Percentiles rank a stretch among this genome's conserved stretches.
These are phyloP conservation scores for Antennarius striatus DNA, from an alignment of 2,113 vertebrate species.

Conservation along the genomic window DNA sequence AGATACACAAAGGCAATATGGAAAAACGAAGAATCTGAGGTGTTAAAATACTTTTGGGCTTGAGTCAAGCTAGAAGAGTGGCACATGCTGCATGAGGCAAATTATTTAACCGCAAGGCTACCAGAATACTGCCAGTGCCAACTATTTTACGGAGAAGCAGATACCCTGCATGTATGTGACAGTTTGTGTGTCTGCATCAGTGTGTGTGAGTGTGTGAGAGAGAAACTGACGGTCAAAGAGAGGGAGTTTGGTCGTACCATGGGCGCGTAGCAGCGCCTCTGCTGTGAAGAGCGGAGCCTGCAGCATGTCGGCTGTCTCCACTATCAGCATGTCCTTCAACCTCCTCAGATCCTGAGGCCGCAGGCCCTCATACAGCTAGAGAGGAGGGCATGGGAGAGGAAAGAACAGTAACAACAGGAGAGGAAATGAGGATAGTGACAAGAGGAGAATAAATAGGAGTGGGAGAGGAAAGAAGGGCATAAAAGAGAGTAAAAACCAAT, in stretches of 20 bases:
- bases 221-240: no score
- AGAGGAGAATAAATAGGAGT: neutral
- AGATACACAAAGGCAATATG: neutral
- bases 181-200: conserved; percentile 13
- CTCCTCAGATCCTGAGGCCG: conserved; percentile 91
- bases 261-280: conserved; percentile 94
- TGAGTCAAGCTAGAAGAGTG: neutral
- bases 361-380: conserved; percentile 90
- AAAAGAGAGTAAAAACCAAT: neutral
- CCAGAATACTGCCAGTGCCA: neutral
- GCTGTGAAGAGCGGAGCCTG: conserved; percentile 96
- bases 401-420: conserved; percentile 9
- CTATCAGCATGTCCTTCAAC: conserved; percentile 98
- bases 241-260: conserved; percentile 80
- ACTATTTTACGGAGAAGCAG: conserved; percentile 2
- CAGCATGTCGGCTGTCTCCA: conserved; percentile 98
- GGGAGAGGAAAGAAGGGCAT: conserved; percentile 10
- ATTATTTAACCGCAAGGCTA: no score
- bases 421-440: conserved; percentile 3
- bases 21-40: neutral
- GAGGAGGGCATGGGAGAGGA: neutral
- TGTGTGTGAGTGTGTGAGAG: conserved; percentile 22
- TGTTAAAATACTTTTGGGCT: neutral
- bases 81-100: neutral
- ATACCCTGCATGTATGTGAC: neutral